Conservation (phyloP, 2,797 vertebrate species). For the Semaprochilodus insignis region DNA sequence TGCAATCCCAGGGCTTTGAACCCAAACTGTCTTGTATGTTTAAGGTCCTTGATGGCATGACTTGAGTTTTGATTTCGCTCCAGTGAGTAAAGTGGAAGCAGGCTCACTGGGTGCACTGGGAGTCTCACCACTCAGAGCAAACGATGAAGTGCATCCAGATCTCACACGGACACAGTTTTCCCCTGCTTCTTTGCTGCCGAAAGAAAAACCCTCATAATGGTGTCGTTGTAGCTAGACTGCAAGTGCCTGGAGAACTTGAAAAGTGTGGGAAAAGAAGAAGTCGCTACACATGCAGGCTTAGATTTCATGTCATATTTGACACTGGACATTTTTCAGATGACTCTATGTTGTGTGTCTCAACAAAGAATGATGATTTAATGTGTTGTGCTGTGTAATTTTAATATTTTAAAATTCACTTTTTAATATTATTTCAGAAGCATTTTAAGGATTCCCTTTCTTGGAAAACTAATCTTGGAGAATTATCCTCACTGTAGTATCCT, state of each 20-base stretch:
- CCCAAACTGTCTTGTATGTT: constrained; percentile 57
- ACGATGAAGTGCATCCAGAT: constrained; percentile 23
- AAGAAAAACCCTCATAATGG: constrained; percentile 4
- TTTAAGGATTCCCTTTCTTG: no score
- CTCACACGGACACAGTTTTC: background rate
- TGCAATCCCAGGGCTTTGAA: constrained; percentile 61
- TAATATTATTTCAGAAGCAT: no score
- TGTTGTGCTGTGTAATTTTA: no score
- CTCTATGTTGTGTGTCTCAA: background rate
- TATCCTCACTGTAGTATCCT: no score
- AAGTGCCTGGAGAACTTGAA: constrained; percentile 8
- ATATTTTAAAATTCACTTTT: no score
- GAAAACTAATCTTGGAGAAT: no score
- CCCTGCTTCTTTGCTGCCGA: constrained; percentile 27
- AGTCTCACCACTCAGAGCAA: constrained; percentile 24
- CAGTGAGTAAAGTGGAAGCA: constrained; percentile 41
- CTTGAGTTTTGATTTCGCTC: constrained; percentile 44
- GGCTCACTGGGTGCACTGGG: constrained; percentile 36
- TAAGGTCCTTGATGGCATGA: constrained; percentile 23
- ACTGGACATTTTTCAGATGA: background rate
- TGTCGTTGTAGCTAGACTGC: constrained; percentile 9
- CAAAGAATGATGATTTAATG: background rate
- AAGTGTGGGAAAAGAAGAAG: constrained; percentile 8
- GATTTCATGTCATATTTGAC: background rate
- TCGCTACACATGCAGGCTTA: background rate